Percentiles rank a stretch among this genome's conserved stretches.
Evolutionary conservation across 2,888 invertebrate genomes (phyloP).

Genomic region (Ceriagrion tenellum): DNA sequence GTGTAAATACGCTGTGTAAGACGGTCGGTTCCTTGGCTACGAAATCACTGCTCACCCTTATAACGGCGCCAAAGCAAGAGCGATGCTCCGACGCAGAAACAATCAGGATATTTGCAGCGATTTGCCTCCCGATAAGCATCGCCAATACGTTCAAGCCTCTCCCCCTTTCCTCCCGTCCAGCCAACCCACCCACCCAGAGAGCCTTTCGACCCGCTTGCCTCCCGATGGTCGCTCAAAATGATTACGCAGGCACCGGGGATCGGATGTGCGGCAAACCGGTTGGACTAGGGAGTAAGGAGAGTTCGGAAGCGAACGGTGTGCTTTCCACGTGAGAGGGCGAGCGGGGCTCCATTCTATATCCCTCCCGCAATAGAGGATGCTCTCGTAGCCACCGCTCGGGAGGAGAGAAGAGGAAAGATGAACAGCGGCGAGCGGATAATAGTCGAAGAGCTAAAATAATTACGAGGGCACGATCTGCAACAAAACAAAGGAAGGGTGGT

Average conservation of each 20-base stretch:
- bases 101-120: constrained; percentile 10
- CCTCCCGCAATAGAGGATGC: too few species aligned
- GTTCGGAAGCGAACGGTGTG: constrained; percentile 49
- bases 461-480: constrained; percentile 55
- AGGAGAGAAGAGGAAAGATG: not conserved
- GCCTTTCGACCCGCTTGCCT: not conserved
- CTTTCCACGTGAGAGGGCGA: not conserved
- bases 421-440: constrained; percentile 23
- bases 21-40: not conserved
- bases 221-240: not conserved
- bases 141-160: not conserved
- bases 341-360: too few species aligned
- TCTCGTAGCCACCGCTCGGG: not conserved
- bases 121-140: not conserved
- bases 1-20: not conserved
- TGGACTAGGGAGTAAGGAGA: not conserved
- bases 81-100: not conserved
- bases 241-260: not conserved
- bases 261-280: constrained; percentile 20
- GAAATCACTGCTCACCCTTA: not conserved
- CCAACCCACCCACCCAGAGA: not conserved
- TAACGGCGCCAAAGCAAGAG: not conserved
- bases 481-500: constrained; percentile 46
- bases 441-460: constrained; percentile 63
- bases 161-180: not conserved